A percentile compares a stretch with the other conserved stretches of the same genome.
Evolutionary conservation across 1,140 invertebrate species (phyloP).

Genomic region (Heterodera carotae): DNA sequence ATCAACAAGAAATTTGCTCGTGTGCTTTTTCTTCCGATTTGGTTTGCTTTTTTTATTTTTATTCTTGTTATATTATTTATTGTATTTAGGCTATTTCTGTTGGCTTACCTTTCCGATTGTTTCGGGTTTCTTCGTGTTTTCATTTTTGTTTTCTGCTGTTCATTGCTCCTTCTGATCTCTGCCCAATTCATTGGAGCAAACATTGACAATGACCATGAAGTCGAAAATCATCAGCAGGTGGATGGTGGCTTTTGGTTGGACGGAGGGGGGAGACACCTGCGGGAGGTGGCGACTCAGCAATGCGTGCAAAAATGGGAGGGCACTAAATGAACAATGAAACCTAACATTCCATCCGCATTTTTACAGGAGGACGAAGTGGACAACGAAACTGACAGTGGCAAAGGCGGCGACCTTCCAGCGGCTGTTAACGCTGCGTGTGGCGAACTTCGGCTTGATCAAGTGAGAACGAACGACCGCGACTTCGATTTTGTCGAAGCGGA

Average conservation of each 20-base stretch:
- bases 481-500: neutral
- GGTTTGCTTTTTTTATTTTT: conserved; percentile 31
- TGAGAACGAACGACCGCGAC: too few species aligned
- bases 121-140: conserved; percentile 68
- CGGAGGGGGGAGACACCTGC: too few species aligned
- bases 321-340: too few species aligned
- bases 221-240: neutral
- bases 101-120: conserved; percentile 66
- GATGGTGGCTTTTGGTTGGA: too few species aligned
- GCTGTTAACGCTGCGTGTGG: neutral
- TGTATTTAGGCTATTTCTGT: conserved; percentile 54
- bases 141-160: conserved; percentile 66
- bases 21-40: conserved; percentile 60
- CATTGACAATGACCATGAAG: neutral
- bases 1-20: conserved; percentile 63
- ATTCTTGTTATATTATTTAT: neutral
- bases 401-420: conserved; percentile 21
- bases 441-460: neutral
- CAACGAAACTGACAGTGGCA: conserved; percentile 26
- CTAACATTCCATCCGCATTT: too few species aligned
- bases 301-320: too few species aligned
- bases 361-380: conserved; percentile 29
- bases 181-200: conserved; percentile 57
- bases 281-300: too few species aligned
- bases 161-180: conserved; percentile 66